Conservation (phyloP, 2,797 vertebrate species). For the Linurgus olivaceus region DNA sequence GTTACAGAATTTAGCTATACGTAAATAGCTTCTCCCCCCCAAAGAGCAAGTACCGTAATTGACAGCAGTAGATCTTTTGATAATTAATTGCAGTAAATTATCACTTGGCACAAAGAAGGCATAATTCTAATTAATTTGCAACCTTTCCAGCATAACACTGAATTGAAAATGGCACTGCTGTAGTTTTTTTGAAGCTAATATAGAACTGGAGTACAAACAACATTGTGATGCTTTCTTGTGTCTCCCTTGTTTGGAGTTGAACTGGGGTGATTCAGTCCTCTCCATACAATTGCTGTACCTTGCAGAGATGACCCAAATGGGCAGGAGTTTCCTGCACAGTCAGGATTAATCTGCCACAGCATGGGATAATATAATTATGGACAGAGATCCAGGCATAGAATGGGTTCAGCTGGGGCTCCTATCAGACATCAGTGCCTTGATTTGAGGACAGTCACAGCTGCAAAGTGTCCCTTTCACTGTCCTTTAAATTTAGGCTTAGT, state of each 20-base stretch:
- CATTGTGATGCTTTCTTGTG: constrained; percentile 29
- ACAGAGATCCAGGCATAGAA: constrained; percentile 14
- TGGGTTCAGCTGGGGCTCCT: background rate
- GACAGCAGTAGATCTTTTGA: constrained; percentile 82
- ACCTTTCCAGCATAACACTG: constrained; percentile 77
- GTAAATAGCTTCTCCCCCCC: constrained; percentile 69
- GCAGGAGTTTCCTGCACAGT: constrained; percentile 17
- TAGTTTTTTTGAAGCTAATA: constrained; percentile 63
- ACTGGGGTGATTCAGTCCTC: background rate
- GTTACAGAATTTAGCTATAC: constrained; percentile 68
- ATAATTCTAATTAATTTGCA: constrained; percentile 85
- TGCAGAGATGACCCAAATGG: background rate
- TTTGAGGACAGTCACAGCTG: background rate
- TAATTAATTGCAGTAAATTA: constrained; percentile 85
- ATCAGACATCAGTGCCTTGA: background rate
- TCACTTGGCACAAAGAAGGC: constrained; percentile 83
- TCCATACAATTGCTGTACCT: background rate
- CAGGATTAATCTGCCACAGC: constrained; percentile 45
- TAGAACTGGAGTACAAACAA: constrained; percentile 43
- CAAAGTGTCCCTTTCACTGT: background rate
- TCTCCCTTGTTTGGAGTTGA: constrained; percentile 26
- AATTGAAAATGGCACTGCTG: constrained; percentile 73
- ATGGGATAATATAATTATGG: constrained; percentile 2
- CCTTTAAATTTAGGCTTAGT: background rate
- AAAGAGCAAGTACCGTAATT: constrained; percentile 74